These are phyloP conservation scores for Biston betularia DNA, from an alignment of 2,888 invertebrate species.

Conservation along the genomic window DNA sequence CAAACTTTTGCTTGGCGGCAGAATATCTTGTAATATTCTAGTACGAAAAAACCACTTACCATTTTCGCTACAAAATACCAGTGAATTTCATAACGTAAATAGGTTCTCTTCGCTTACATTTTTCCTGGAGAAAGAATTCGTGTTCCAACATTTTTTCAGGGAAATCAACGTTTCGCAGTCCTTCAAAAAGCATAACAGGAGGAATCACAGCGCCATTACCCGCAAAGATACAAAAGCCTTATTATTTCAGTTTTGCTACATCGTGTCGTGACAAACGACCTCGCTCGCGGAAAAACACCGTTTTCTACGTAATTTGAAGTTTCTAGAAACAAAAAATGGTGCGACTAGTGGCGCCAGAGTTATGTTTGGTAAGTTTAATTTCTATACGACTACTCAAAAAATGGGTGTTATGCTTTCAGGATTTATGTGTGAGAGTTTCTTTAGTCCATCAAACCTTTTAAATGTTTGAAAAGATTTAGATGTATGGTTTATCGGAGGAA, in stretches of 20 bases:
- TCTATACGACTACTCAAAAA: too few relatives aligned
- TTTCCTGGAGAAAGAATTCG: background rate
- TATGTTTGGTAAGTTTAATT: background rate
- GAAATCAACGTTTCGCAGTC: conserved; percentile 4
- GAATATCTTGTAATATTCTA: too few relatives aligned
- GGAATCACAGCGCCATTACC: conserved; percentile 12
- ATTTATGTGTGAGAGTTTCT: too few relatives aligned
- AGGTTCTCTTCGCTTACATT: background rate
- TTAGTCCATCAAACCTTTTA: too few relatives aligned
- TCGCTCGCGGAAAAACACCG: conserved; percentile 31
- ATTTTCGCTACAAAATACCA: too few relatives aligned
- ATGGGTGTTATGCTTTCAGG: too few relatives aligned
- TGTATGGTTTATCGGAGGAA: too few relatives aligned
- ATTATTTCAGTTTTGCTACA: conserved; percentile 37
- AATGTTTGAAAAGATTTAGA: too few relatives aligned
- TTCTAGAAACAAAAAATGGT: background rate
- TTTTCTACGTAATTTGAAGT: conserved; percentile 7
- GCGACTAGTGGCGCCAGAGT: background rate
- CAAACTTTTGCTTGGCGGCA: too few relatives aligned
- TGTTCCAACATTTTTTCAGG: background rate
- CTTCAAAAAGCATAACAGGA: background rate
- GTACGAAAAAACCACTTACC: too few relatives aligned
- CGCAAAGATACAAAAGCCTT: conserved; percentile 35
- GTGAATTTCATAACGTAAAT: too few relatives aligned
- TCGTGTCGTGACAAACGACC: conserved; percentile 39